Evolutionary conservation across 2,888 invertebrate genomes (phyloP).

Genomic region (Tenthredo amoena): DNA sequence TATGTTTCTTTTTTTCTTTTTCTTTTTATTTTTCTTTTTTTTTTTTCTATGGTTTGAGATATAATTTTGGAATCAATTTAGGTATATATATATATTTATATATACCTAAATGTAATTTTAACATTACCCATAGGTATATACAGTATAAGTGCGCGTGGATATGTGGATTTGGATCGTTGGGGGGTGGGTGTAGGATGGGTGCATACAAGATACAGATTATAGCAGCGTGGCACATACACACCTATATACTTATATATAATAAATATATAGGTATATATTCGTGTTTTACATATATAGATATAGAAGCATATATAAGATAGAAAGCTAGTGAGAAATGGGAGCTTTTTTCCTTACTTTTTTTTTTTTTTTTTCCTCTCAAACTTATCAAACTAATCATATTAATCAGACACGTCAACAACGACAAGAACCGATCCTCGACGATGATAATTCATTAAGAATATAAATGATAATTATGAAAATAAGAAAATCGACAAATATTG

Average conservation of each 20-base stretch:
- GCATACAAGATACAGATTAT: constrained; percentile 1
- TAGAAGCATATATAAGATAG: background rate
- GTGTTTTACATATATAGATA: background rate
- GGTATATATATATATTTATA: background rate
- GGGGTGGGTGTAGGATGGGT: background rate
- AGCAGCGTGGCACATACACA: background rate
- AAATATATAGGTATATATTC: background rate
- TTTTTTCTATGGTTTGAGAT: background rate
- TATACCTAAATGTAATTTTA: background rate
- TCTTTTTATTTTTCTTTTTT: background rate
- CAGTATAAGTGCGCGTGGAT: background rate
- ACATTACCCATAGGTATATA: background rate
- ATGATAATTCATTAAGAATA: background rate
- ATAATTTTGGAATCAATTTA: background rate
- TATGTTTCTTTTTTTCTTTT: background rate
- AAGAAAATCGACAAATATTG: background rate
- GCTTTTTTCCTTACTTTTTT: background rate
- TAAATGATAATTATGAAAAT: background rate
- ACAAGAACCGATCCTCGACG: background rate
- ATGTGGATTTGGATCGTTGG: background rate
- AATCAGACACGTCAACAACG: background rate
- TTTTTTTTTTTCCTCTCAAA: background rate
- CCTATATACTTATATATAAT: background rate
- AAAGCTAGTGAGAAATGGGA: background rate
- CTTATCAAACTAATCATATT: too few relatives aligned